These are phyloP conservation scores for Bombycilla garrulus DNA, from an alignment of 2,113 vertebrate species.

Conservation along the genomic window DNA sequence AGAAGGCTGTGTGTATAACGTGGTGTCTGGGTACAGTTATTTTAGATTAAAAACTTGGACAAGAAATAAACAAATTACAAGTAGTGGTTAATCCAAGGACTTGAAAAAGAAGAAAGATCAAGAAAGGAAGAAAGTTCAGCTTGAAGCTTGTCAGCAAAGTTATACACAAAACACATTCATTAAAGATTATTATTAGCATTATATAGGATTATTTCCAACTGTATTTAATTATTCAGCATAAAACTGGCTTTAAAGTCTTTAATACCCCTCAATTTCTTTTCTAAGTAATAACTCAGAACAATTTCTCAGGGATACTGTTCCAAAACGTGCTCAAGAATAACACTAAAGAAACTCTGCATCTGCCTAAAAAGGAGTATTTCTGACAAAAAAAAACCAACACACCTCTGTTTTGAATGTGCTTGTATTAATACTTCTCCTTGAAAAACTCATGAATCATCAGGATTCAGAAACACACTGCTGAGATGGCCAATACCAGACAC, in stretches of 20 bases:
- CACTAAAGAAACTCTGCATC: background rate
- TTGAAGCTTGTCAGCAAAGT: background rate
- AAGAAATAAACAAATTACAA: background rate
- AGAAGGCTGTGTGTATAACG: background rate
- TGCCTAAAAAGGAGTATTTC: background rate
- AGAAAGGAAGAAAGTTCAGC: background rate
- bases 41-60: background rate
- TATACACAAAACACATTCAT: background rate
- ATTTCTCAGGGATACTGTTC: background rate
- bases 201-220: background rate
- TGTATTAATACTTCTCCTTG: background rate
- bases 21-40: background rate
- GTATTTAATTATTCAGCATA: background rate
- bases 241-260: background rate
- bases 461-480: background rate
- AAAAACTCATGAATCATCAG: background rate
- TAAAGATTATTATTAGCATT: background rate
- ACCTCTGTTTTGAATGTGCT: background rate
- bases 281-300: background rate
- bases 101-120: background rate
- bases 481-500: background rate
- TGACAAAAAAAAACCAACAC: background rate
- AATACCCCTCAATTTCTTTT: background rate
- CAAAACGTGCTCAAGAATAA: background rate
- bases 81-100: background rate